These are phyloP conservation scores for Hyla sarda DNA, from an alignment of 2,113 vertebrate species.

Conservation along the genomic window DNA sequence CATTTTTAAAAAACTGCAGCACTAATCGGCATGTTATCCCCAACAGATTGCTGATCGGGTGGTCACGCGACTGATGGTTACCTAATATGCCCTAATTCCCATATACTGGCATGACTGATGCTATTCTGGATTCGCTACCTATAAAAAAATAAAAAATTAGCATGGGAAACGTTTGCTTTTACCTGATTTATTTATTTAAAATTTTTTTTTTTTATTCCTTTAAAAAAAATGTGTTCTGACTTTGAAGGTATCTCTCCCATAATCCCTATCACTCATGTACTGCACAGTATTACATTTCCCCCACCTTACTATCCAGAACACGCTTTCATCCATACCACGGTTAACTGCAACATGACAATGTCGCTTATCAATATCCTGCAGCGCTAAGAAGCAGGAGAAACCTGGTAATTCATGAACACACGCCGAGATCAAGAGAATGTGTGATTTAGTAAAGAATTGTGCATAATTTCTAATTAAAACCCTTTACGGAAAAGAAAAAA, in stretches of 20 bases:
- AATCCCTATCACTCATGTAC: conserved; percentile 14
- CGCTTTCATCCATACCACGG: conserved; percentile 15
- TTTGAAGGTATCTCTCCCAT: background rate
- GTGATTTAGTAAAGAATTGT: conserved; percentile 44
- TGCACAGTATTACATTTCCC: background rate
- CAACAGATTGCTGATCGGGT: too few species aligned
- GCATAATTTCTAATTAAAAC: conserved; percentile 52
- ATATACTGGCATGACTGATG: background rate
- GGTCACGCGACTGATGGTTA: too few species aligned
- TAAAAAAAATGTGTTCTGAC: background rate
- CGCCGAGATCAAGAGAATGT: conserved; percentile 49
- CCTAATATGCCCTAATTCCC: background rate
- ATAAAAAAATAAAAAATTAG: background rate
- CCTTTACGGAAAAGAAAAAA: too few species aligned
- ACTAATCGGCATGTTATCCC: too few species aligned
- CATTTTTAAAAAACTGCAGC: too few species aligned
- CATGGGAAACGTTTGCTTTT: background rate
- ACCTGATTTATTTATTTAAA: too few species aligned
- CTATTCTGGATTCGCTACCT: too few species aligned
- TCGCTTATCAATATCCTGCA: conserved; percentile 50
- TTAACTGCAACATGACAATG: conserved; percentile 40
- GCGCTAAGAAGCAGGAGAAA: conserved; percentile 6
- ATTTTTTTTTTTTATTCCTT: background rate
- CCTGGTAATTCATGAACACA: conserved; percentile 26
- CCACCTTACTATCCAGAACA: background rate